Evolutionary conservation across 2,888 invertebrate species (phyloP).

Genomic region (Meandrusa payeni): DNA sequence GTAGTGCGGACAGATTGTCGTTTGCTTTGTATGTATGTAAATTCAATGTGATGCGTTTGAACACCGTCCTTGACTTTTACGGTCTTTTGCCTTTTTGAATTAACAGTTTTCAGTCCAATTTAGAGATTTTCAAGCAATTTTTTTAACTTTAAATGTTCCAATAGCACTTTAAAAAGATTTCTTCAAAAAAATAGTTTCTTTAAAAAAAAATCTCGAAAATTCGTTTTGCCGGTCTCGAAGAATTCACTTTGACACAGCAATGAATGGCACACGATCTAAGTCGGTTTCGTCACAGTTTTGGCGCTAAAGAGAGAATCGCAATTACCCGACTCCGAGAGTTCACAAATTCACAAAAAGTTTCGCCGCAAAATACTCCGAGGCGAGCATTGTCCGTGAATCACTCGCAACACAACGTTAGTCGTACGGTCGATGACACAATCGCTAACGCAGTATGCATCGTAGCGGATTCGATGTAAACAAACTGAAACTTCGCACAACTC

Average conservation of each 20-base stretch:
- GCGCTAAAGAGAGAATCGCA: conserved; percentile 52
- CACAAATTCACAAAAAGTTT: conserved; percentile 69
- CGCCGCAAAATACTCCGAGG: conserved; percentile 50
- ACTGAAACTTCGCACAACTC: conserved; percentile 62
- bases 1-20: conserved; percentile 67
- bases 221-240: conserved; percentile 31
- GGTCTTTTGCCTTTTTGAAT: conserved; percentile 14
- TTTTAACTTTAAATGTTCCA: conserved; percentile 27
- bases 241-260: conserved; percentile 57
- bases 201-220: conserved; percentile 36
- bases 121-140: too few species aligned
- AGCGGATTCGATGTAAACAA: conserved; percentile 70
- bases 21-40: conserved; percentile 75
- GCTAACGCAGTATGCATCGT: conserved; percentile 71
- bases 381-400: conserved; percentile 66
- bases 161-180: conserved; percentile 28
- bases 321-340: conserved; percentile 49
- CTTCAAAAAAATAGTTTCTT: conserved; percentile 29
- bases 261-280: conserved; percentile 45
- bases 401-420: conserved; percentile 64
- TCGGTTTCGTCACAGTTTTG: conserved; percentile 52
- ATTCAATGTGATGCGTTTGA: conserved; percentile 52
- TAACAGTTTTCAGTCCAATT: too few species aligned
- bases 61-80: conserved; percentile 35
- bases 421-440: conserved; percentile 73